Base-by-base conservation (phyloP, 2,113 vertebrate species). In the Chaetops frenatus region DNA sequence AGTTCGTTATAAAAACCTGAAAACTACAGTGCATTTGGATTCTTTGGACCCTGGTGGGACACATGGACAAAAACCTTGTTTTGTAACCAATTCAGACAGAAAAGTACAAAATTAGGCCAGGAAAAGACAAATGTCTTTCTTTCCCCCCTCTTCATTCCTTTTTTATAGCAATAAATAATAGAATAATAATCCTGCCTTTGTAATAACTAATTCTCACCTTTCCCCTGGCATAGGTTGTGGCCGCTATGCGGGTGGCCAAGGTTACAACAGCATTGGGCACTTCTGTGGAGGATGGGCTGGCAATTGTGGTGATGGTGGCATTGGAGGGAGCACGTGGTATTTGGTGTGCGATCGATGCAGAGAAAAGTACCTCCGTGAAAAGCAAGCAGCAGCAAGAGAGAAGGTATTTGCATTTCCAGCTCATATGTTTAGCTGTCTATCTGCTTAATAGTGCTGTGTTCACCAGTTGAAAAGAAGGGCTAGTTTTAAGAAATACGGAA, bases 261-360 rank as follows among this genome's bases (percentile, higher is more conserved):
- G 99, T 67, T 99, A 99, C 96, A 99, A 99, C 82, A 99, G 99
- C 95, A 99, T 99, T 25, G 99, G 99, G 27, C 99, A 99, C 93
- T 99, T 99, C 36, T 99, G 99, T 95, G 99, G 99, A 29, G 99
- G 99, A 62, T 99, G 99, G 99, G 99, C 99, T 84, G 99, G 99
- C 29, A 99, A 99, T 86, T 99, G 99, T 97, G 99, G 99, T 1
- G 99, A 99, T 56, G 99, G 99, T 53, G 99, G 99, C 64, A 99
- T 99, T 57, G 99, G 99, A 97, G 99, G 99, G 95, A 99, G 99
- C 97, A 99, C 99, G 15, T 99, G 99, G 99, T 99, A 99, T 88
- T 97, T 99, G 88, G 99, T 99, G 35, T 99, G 99, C 23, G 99
- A 99, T 90, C 98, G 99, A 69, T 99, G 99, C 97, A 98, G 99